Conservation (phyloP, 30 jellyfish, hydroid and myxozoan genomes). For the Turritopsis rubra region DNA sequence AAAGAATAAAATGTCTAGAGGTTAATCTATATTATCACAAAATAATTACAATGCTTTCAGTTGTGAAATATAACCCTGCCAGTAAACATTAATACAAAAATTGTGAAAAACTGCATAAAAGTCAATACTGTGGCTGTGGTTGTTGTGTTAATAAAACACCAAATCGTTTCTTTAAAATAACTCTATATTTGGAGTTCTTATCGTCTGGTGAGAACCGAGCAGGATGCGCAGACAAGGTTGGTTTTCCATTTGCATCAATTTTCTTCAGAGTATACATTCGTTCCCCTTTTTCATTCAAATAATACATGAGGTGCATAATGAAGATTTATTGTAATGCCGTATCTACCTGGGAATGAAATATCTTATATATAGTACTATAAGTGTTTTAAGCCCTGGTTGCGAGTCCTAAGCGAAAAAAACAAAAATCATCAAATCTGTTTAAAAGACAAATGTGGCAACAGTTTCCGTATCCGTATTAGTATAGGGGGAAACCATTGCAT, state of each 20-base stretch:
- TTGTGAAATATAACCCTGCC: neutral
- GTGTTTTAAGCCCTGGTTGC: too few species aligned
- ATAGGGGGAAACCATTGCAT: too few species aligned
- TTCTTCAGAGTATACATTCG: conserved; percentile 79
- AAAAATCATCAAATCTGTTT: too few species aligned
- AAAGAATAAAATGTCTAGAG: too few species aligned
- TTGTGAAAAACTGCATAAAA: too few species aligned
- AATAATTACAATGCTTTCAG: neutral
- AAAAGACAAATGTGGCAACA: too few species aligned
- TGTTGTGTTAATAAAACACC: conserved; percentile 83
- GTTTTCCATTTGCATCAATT: conserved; percentile 61
- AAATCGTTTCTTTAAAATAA: conserved; percentile 64
- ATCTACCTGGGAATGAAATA: neutral
- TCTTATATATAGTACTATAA: too few species aligned
- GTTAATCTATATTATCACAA: too few species aligned
- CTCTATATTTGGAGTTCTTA: conserved; percentile 77
- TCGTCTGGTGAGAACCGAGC: conserved; percentile 98
- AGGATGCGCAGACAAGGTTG: conserved; percentile 87
- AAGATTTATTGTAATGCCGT: neutral
- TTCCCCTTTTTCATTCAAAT: conserved; percentile 50
- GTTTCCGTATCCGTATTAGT: too few species aligned
- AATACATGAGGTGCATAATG: conserved; percentile 86
- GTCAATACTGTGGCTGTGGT: conserved; percentile 76
- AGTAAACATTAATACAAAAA: too few species aligned
- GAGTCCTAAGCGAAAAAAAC: too few species aligned